These are phyloP conservation scores for Rhagophthalmus giganteus DNA, from an alignment of 2,888 invertebrate species.

Conservation along the genomic window DNA sequence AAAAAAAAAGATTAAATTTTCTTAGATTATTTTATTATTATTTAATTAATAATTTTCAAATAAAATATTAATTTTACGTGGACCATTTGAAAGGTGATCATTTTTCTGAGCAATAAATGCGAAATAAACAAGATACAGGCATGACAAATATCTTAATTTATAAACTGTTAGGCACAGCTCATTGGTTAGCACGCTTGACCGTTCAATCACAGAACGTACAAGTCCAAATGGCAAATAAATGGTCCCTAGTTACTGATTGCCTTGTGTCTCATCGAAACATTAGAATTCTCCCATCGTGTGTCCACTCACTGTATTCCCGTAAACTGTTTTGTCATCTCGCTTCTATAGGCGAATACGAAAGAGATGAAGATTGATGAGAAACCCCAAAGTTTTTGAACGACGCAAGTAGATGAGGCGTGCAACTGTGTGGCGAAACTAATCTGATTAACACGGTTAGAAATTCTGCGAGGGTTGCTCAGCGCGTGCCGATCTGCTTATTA, in stretches of 20 bases:
- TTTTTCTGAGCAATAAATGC: not conserved
- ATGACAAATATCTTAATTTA: slow-evolving; percentile 42
- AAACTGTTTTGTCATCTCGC: slow-evolving; percentile 23
- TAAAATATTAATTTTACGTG: too few species aligned
- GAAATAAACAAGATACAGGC: not conserved
- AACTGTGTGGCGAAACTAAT: slow-evolving; percentile 52
- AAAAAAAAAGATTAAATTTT: too few species aligned
- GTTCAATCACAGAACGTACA: slow-evolving; percentile 30
- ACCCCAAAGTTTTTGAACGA: slow-evolving; percentile 14
- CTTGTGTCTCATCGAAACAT: slow-evolving; percentile 25
- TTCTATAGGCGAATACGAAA: slow-evolving; percentile 22
- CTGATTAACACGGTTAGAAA: slow-evolving; percentile 50
- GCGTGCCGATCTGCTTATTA: slow-evolving; percentile 50
- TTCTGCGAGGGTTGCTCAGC: slow-evolving; percentile 39
- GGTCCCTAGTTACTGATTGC: slow-evolving; percentile 31
- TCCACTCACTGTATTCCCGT: slow-evolving; percentile 23
- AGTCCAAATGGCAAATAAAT: slow-evolving; percentile 35
- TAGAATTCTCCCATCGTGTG: slow-evolving; percentile 29
- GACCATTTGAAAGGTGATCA: too few species aligned
- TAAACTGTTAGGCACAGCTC: slow-evolving; percentile 42
- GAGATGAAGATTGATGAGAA: slow-evolving; percentile 29
- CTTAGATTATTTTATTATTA: too few species aligned
- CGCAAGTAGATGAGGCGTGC: slow-evolving; percentile 50
- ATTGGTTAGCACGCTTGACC: slow-evolving; percentile 37
- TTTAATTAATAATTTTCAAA: too few species aligned